These are phyloP conservation scores for Aldabrachelys gigantea DNA, from an alignment of 2,113 vertebrate genomes.

Conservation along the genomic window DNA sequence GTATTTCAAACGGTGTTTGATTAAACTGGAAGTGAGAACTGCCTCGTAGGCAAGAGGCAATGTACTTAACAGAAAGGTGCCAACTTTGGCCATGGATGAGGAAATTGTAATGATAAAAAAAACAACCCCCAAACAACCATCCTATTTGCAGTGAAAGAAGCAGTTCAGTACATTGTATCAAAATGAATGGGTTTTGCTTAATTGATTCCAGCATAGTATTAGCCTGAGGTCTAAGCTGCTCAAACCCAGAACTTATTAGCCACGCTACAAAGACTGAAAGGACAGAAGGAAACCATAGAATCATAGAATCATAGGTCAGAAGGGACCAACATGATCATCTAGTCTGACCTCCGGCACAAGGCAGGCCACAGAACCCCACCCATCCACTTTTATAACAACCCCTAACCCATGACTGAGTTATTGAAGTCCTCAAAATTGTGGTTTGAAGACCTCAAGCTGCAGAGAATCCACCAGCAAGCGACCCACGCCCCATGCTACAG, in stretches of 20 bases:
- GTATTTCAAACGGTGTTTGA: conserved; percentile 18
- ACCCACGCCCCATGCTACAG: too few relatives aligned
- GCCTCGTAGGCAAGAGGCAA: conserved; percentile 16
- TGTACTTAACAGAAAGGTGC: conserved; percentile 38
- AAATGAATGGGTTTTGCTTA: conserved; percentile 73
- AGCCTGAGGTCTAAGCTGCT: conserved; percentile 63
- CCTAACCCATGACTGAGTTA: too few relatives aligned
- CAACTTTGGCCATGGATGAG: conserved; percentile 7
- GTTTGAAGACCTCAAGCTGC: too few relatives aligned
- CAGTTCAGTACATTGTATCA: conserved; percentile 64
- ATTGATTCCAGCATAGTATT: conserved; percentile 61
- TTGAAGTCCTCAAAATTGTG: too few relatives aligned
- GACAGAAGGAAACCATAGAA: conserved; percentile 17
- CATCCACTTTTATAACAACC: too few relatives aligned
- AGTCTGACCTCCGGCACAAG: too few relatives aligned
- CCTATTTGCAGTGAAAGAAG: conserved; percentile 48
- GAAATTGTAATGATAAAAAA: conserved; percentile 36
- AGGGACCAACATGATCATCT: too few relatives aligned
- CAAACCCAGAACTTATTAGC: conserved; percentile 66
- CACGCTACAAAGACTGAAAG: conserved; percentile 38
- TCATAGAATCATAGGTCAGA: too few relatives aligned
- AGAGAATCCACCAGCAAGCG: too few relatives aligned
- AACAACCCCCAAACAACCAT: conserved; percentile 25
- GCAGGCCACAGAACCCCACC: too few relatives aligned
- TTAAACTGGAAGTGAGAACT: conserved; percentile 19